Conservation (phyloP, 35 echinoderm and acorn worm genomes). For the Chiridota heheva region DNA sequence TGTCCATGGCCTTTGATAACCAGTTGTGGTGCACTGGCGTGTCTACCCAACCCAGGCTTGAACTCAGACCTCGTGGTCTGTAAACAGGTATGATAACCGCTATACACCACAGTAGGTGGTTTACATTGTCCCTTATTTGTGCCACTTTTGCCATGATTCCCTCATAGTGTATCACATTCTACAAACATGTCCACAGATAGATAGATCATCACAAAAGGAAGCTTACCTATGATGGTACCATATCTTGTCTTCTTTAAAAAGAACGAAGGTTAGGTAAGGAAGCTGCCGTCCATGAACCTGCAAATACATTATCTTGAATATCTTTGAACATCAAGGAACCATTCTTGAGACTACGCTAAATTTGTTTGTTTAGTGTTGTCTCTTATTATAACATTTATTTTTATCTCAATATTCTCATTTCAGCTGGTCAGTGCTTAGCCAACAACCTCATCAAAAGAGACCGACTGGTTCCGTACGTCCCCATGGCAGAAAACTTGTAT, state of each 20-base stretch:
- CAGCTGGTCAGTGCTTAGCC: constrained; percentile 85
- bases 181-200: too few relatives aligned
- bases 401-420: background rate
- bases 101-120: too few relatives aligned
- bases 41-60: too few relatives aligned
- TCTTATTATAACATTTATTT: background rate
- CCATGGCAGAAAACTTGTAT: constrained; percentile 55
- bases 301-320: background rate
- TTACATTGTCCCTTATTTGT: too few relatives aligned
- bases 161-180: too few relatives aligned
- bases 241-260: background rate
- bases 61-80: too few relatives aligned
- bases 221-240: too few relatives aligned
- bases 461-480: constrained; percentile 26
- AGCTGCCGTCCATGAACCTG: background rate
- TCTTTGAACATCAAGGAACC: background rate
- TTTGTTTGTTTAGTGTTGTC: background rate
- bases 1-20: too few relatives aligned
- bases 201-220: too few relatives aligned
- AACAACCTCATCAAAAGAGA: constrained; percentile 29
- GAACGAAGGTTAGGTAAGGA: background rate
- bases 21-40: too few relatives aligned
- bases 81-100: too few relatives aligned
- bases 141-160: too few relatives aligned
- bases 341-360: background rate